Percentiles rank a stretch among this genome's conserved stretches.
phyloP scores from a whole-genome alignment of 2,888 invertebrate genomes.

The Cosmorhoe ocellata region DNA sequence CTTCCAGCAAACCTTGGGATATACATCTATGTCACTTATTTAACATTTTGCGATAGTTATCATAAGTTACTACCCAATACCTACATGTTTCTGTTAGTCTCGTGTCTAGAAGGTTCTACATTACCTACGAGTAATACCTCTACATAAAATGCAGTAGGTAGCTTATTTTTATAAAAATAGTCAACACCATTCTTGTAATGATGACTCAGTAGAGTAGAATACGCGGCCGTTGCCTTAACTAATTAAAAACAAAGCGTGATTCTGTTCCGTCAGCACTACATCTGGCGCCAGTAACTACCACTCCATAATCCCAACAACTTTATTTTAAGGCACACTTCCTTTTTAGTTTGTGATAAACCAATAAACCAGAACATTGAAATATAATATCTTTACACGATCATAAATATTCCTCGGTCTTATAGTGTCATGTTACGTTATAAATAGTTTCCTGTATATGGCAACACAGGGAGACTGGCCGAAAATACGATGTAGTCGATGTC shows the following conservation, averaged over 20 bases:
- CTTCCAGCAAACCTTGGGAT: too few species aligned
- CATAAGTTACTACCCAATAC: too few species aligned
- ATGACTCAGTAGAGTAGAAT: conserved; percentile 6
- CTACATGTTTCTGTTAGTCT: too few species aligned
- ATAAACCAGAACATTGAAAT: conserved; percentile 32
- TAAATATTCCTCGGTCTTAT: conserved; percentile 13
- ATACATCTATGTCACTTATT: too few species aligned
- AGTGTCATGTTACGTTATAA: conserved; percentile 47
- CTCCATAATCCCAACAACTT: conserved; percentile 14
- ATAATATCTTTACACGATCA: conserved; percentile 30
- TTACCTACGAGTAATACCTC: too few species aligned
- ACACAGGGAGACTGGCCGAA: conserved; percentile 68
- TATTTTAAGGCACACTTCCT: conserved; percentile 17
- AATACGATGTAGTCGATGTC: conserved; percentile 72
- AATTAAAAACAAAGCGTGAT: conserved; percentile 31
- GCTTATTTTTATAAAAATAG: too few species aligned
- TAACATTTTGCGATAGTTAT: too few species aligned
- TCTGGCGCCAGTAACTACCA: conserved; percentile 26
- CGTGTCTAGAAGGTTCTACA: too few species aligned
- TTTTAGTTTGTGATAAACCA: conserved; percentile 28
- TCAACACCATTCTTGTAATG: not conserved
- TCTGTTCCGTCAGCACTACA: conserved; percentile 32
- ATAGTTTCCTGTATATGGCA: conserved; percentile 61
- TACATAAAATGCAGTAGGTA: too few species aligned
- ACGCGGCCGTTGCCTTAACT: conserved; percentile 15